These are phyloP conservation scores for Troides oblongomaculatus DNA, from an alignment of 2,888 invertebrate genomes.

Conservation along the genomic window DNA sequence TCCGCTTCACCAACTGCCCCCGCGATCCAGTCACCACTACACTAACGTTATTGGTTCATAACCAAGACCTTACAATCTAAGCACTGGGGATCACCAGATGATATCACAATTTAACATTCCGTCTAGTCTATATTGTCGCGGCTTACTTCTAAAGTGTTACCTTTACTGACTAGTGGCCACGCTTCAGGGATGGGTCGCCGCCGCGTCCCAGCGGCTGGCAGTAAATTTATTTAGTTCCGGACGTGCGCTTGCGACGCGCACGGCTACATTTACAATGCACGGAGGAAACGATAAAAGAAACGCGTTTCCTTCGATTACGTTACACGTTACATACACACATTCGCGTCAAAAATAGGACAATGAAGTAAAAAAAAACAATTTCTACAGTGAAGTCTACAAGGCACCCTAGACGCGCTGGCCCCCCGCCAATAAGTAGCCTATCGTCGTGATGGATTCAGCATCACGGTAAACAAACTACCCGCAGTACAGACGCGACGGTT, in stretches of 20 bases:
- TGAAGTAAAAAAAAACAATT: constrained; percentile 17
- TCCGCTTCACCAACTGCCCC: too few species aligned
- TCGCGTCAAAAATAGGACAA: constrained; percentile 25
- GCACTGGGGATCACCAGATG: constrained; percentile 44
- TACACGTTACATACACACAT: constrained; percentile 2
- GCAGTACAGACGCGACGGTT: too few species aligned
- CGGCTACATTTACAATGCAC: constrained; percentile 6
- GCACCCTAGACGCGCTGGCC: constrained; percentile 10
- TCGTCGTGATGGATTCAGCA: constrained; percentile 11
- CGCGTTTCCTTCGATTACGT: constrained; percentile 13
- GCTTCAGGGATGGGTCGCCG: background rate
- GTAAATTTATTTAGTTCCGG: background rate
- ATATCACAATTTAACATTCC: constrained; percentile 47
- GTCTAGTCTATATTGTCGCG: constrained; percentile 13
- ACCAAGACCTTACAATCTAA: constrained; percentile 50
- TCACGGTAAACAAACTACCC: background rate
- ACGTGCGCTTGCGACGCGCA: constrained; percentile 2
- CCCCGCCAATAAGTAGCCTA: constrained; percentile 13
- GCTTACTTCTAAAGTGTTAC: constrained; percentile 21
- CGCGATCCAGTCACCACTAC: too few species aligned
- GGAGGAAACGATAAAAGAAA: constrained; percentile 15
- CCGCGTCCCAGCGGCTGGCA: background rate
- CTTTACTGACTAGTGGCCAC: constrained; percentile 32
- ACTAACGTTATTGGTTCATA: constrained; percentile 43
- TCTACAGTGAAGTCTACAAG: constrained; percentile 6